Conservation (phyloP, 2,888 invertebrate genomes). For the Arctia plantaginis region DNA sequence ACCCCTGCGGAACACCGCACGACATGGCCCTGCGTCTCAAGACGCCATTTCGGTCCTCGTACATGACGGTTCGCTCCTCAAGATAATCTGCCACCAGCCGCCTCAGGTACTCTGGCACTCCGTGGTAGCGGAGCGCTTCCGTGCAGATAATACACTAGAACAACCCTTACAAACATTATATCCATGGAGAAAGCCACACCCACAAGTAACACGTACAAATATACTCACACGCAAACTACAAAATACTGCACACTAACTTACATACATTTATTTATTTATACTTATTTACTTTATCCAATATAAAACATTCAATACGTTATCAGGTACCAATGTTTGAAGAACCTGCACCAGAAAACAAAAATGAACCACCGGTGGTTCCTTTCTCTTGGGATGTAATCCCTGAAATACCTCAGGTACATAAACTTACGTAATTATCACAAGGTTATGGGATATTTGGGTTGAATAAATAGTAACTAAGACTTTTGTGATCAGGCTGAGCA, state of each 20-base stretch:
- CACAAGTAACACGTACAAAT: constrained; percentile 40
- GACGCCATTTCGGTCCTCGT: too few relatives aligned
- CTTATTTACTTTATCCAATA: constrained; percentile 16
- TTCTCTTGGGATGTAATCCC: constrained; percentile 83
- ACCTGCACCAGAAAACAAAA: constrained; percentile 67
- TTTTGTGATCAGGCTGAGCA: constrained; percentile 77
- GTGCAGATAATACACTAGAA: constrained; percentile 44
- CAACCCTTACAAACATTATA: constrained; percentile 52
- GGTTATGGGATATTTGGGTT: constrained; percentile 23
- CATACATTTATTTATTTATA: constrained; percentile 17
- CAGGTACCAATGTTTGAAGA: constrained; percentile 72
- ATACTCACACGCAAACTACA: constrained; percentile 36
- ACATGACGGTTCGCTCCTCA: too few relatives aligned
- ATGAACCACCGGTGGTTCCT: constrained; percentile 72
- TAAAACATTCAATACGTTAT: constrained; percentile 40
- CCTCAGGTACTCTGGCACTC: too few relatives aligned
- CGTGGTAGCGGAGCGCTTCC: too few relatives aligned
- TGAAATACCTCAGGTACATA: constrained; percentile 81
- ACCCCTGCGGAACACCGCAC: too few relatives aligned
- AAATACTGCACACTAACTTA: constrained; percentile 30
- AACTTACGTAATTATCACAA: constrained; percentile 23
- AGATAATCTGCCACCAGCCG: too few relatives aligned
- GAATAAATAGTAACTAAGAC: constrained; percentile 33
- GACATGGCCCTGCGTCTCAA: too few relatives aligned
- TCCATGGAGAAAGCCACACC: constrained; percentile 61